phyloP scores from a whole-genome alignment of 2,888 invertebrate genomes.

The Drosophila sordidapex region DNA sequence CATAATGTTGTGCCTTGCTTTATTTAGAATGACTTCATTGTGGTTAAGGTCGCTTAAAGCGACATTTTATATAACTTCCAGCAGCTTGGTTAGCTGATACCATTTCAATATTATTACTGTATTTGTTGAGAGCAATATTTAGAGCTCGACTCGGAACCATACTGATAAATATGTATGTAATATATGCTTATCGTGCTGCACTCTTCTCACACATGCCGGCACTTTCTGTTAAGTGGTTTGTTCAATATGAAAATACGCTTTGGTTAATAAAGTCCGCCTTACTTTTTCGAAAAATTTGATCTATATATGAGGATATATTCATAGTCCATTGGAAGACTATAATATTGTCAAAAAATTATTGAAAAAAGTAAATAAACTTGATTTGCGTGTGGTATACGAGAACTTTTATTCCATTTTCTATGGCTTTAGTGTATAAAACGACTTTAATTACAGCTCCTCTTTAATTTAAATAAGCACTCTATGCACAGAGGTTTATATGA shows the following conservation, averaged over 20 bases:
- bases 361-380: neutral
- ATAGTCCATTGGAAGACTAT: neutral
- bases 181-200: neutral
- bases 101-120: neutral
- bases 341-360: neutral
- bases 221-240: neutral
- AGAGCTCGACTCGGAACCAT: neutral
- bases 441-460: neutral
- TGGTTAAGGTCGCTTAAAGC: neutral
- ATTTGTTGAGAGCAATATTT: neutral
- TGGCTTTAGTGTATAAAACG: neutral
- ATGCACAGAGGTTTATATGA: neutral
- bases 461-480: neutral
- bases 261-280: neutral
- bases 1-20: neutral
- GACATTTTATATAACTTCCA: conserved; percentile 15
- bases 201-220: neutral
- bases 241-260: neutral
- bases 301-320: neutral
- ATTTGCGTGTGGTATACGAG: neutral
- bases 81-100: neutral
- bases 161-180: neutral
- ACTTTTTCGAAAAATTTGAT: neutral
- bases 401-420: neutral
- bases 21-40: conserved; percentile 1